A percentile compares a stretch with the other conserved stretches of the same genome.
phyloP scores from a whole-genome alignment of 2,888 invertebrate species.

The Hypercompe scribonia region DNA sequence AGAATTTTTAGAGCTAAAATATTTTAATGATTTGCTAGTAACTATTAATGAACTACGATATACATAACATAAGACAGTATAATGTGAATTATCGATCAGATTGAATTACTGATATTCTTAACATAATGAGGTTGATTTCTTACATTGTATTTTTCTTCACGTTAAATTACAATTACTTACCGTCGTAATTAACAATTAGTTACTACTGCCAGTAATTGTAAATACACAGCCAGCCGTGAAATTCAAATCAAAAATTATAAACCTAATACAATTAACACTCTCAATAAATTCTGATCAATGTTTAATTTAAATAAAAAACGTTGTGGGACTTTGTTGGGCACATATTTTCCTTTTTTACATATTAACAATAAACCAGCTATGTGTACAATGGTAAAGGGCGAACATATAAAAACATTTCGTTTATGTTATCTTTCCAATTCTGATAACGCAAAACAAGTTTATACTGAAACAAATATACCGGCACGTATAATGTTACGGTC shows the following conservation, averaged over 20 bases:
- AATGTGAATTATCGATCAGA: neutral
- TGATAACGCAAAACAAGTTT: slow-evolving; percentile 3
- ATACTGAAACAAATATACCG: slow-evolving; percentile 1
- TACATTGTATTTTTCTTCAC: neutral
- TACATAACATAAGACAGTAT: no score
- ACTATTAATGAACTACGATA: no score
- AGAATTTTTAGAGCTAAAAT: no score
- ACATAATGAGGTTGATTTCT: neutral
- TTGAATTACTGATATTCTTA: neutral
- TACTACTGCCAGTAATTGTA: neutral
- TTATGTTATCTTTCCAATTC: slow-evolving; percentile 1
- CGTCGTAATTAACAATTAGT: neutral
- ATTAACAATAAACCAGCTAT: neutral
- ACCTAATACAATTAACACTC: no score
- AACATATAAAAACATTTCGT: neutral
- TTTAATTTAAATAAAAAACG: no score
- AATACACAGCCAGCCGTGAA: neutral
- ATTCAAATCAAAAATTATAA: no score
- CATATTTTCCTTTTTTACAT: neutral
- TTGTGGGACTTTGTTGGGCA: neutral
- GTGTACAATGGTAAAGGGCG: neutral
- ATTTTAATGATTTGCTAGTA: no score
- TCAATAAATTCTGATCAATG: no score
- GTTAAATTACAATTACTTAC: neutral
- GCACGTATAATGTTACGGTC: neutral